phyloP scores from a whole-genome alignment of 2,888 invertebrate genomes.

The Polymixis flavicincta region DNA sequence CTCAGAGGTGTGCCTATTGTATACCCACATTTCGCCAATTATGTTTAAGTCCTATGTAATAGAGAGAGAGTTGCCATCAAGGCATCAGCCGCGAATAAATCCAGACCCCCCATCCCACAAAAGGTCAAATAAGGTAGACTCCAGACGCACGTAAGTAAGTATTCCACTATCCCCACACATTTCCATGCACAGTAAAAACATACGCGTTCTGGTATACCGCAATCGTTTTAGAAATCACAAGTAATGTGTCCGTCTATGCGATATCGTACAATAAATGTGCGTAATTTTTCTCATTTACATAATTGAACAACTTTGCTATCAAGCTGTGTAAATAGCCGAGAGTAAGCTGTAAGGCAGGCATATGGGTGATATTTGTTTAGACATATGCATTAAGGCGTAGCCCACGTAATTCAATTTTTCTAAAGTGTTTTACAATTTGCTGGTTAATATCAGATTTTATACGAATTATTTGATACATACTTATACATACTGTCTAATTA shows the following conservation, averaged over 20 bases:
- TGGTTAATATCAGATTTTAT: too few species aligned
- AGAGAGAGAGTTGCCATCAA: too few species aligned
- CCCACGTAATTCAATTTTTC: too few species aligned
- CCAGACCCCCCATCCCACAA: too few species aligned
- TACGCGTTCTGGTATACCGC: background rate
- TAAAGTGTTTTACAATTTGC: too few species aligned
- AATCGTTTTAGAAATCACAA: slow-evolving; percentile 51
- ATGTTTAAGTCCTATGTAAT: too few species aligned
- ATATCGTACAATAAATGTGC: slow-evolving; percentile 53
- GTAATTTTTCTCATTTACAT: slow-evolving; percentile 58
- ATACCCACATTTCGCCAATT: too few species aligned
- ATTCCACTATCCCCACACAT: background rate
- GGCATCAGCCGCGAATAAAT: too few species aligned
- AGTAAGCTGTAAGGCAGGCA: slow-evolving; percentile 36
- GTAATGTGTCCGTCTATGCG: slow-evolving; percentile 46
- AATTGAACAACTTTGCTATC: slow-evolving; percentile 53
- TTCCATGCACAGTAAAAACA: slow-evolving; percentile 1
- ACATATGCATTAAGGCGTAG: background rate
- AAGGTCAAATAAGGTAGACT: too few species aligned
- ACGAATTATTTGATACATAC: too few species aligned
- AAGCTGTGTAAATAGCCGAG: slow-evolving; percentile 10
- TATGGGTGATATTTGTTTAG: slow-evolving; percentile 22
- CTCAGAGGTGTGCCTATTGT: too few species aligned
- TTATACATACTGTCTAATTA: too few species aligned
- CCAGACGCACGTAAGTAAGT: background rate